Percentiles rank a stretch among this genome's conserved stretches.
Evolutionary conservation across 2,888 invertebrate species (phyloP).

Genomic region (Cordylochernes scorpioides): DNA sequence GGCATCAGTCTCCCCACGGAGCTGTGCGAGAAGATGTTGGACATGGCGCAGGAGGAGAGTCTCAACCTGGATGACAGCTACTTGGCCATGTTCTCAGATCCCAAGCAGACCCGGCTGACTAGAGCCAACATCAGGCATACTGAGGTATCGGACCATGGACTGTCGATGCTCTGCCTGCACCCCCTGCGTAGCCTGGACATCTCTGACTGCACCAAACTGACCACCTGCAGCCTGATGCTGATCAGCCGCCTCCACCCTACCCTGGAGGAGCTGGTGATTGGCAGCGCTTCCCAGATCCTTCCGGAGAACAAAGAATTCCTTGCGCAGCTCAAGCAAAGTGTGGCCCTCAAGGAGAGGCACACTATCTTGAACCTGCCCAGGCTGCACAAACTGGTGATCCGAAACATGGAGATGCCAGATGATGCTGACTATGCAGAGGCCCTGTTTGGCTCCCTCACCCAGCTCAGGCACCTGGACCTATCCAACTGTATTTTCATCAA

Average conservation of each 20-base stretch:
- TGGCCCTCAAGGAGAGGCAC: slow-evolving; percentile 1
- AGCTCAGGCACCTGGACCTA: slow-evolving; percentile 40
- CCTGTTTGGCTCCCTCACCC: slow-evolving; percentile 32
- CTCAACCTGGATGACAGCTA: slow-evolving; percentile 36
- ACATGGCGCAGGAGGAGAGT: slow-evolving; percentile 18
- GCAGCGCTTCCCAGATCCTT: slow-evolving; percentile 6
- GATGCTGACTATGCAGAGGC: slow-evolving; percentile 23
- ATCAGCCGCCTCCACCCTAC: slow-evolving; percentile 29
- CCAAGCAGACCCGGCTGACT: slow-evolving; percentile 36
- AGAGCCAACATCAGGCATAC: slow-evolving; percentile 41
- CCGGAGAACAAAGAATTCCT: slow-evolving; percentile 19
- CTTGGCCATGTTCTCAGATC: slow-evolving; percentile 40
- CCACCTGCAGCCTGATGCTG: slow-evolving; percentile 33
- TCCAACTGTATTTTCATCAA: slow-evolving; percentile 40
- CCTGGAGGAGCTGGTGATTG: slow-evolving; percentile 6
- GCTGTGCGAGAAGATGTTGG: slow-evolving; percentile 39
- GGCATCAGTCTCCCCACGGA: slow-evolving; percentile 39
- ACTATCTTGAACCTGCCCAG: slow-evolving; percentile 30
- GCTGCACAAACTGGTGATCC: slow-evolving; percentile 32
- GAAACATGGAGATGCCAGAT: slow-evolving; percentile 20
- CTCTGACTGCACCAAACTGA: slow-evolving; percentile 40
- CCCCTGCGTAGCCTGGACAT: slow-evolving; percentile 44
- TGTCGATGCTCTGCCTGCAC: slow-evolving; percentile 42
- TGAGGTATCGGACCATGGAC: slow-evolving; percentile 39
- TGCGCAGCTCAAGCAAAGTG: too few species aligned